A percentile compares a stretch with the other conserved stretches of the same genome.
Conservation (phyloP, 1,140 invertebrate genomes). For the Pseudachorutes palmiensis region DNA sequence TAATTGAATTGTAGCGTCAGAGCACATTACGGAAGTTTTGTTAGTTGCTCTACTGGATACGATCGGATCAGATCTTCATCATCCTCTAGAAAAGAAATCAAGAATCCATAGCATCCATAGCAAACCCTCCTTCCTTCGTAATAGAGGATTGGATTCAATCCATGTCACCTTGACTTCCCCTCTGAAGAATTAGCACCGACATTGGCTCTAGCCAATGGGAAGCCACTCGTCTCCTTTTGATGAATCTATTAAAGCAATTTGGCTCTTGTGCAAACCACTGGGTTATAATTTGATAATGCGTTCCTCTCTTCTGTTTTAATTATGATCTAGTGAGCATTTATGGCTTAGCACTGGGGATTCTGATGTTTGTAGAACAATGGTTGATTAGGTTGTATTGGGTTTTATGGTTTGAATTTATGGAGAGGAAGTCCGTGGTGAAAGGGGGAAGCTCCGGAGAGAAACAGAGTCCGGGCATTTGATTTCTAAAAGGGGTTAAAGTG, state of each 20-base stretch:
- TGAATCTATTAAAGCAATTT: not conserved
- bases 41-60: too few species aligned
- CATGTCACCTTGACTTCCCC: too few species aligned
- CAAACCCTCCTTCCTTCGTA: too few species aligned
- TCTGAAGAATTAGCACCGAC: not conserved
- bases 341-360: not conserved
- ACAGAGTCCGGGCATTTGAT: not conserved
- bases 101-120: too few species aligned
- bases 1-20: too few species aligned
- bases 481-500: conserved; percentile 2
- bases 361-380: not conserved
- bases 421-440: not conserved
- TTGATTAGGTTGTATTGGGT: not conserved
- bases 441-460: not conserved
- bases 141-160: too few species aligned
- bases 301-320: not conserved
- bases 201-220: not conserved
- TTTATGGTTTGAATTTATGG: conserved; percentile 14
- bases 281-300: too few species aligned
- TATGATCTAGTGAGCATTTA: not conserved
- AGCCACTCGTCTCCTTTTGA: not conserved
- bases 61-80: too few species aligned
- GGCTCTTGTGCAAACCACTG: too few species aligned
- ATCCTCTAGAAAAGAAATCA: too few species aligned
- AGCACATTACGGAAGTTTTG: too few species aligned